A percentile compares a stretch with the other conserved stretches of the same genome.
Conservation (phyloP, 53 echinoderm and acorn worm genomes). For the Holothuria scabra region DNA sequence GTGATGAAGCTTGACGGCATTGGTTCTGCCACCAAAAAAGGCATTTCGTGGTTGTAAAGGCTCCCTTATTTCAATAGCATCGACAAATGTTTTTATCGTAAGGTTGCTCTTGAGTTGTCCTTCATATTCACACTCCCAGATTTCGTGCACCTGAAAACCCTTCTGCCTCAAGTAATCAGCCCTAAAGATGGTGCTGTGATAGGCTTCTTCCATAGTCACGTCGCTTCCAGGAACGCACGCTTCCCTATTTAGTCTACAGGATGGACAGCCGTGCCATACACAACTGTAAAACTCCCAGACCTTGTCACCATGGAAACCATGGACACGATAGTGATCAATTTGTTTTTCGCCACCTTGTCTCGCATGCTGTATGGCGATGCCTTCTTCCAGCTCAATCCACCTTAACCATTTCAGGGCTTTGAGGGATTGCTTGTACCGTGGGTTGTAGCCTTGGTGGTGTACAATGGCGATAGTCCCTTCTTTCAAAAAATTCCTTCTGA, state of each 20-base stretch:
- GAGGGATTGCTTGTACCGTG: constrained; percentile 29
- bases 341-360: constrained; percentile 24
- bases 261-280: constrained; percentile 43
- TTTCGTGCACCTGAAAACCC: constrained; percentile 7
- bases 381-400: constrained; percentile 17
- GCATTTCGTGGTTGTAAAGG: no score
- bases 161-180: not conserved
- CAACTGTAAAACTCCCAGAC: constrained; percentile 52
- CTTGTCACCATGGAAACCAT: constrained; percentile 34
- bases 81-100: no score
- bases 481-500: not conserved
- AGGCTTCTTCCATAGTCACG: not conserved
- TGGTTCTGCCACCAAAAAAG: no score
- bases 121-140: no score
- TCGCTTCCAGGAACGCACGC: not conserved
- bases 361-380: constrained; percentile 31
- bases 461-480: no score
- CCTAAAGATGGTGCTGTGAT: not conserved
- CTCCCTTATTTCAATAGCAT: no score
- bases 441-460: no score
- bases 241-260: not conserved
- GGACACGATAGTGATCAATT: constrained; percentile 38
- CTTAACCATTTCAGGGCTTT: constrained; percentile 44
- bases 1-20: no score
- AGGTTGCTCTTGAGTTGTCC: no score